These are phyloP conservation scores for Saccostrea echinata DNA, from an alignment of 1,140 invertebrate genomes.

Conservation along the genomic window DNA sequence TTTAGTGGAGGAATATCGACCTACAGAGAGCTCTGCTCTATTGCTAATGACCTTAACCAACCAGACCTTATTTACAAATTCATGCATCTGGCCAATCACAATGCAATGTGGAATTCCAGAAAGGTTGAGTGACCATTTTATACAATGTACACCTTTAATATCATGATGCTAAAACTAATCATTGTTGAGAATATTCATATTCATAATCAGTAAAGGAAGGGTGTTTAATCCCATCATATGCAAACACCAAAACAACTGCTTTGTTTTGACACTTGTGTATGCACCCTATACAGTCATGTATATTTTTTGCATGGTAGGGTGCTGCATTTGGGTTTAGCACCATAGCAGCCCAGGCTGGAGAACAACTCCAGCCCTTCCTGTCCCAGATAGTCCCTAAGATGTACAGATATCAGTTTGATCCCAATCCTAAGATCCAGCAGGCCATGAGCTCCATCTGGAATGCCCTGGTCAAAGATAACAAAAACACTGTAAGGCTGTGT, in stretches of 20 bases:
- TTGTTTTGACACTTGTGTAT: too few relatives aligned
- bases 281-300: too few relatives aligned
- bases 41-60: conserved; percentile 95
- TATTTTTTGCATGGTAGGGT: conserved; percentile 81
- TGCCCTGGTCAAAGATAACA: conserved; percentile 91
- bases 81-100: conserved; percentile 96
- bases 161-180: too few relatives aligned
- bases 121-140: conserved; percentile 77
- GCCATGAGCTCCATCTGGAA: conserved; percentile 96
- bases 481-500: conserved; percentile 86
- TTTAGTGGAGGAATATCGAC: conserved; percentile 90
- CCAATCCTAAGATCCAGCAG: conserved; percentile 92
- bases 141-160: too few relatives aligned
- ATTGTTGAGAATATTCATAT: too few relatives aligned
- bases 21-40: conserved; percentile 95
- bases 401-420: conserved; percentile 92
- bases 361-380: conserved; percentile 90
- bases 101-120: conserved; percentile 94
- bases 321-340: conserved; percentile 95
- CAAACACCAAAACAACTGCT: too few relatives aligned
- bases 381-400: conserved; percentile 93
- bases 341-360: conserved; percentile 89
- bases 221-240: too few relatives aligned
- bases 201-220: too few relatives aligned
- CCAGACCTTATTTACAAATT: conserved; percentile 97